Conservation (phyloP, 1,140 invertebrate genomes). For the Reticulitermes speratus region DNA sequence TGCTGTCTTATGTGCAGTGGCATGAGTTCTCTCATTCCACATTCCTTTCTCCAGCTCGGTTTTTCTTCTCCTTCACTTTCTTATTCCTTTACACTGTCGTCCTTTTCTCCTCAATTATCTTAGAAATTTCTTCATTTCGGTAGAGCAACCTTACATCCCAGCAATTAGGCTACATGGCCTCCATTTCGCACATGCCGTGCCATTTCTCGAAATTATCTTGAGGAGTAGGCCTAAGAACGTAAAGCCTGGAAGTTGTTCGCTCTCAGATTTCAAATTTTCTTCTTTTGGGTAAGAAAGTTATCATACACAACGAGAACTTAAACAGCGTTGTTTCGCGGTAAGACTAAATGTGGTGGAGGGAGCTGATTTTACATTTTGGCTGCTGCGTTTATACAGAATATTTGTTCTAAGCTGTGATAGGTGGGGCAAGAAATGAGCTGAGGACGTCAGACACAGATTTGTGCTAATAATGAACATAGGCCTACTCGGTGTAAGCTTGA, state of each 20-base stretch:
- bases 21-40: not conserved
- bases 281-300: no score
- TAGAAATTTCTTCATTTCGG: not conserved
- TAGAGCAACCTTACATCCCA: not conserved
- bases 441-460: no score
- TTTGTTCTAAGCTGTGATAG: no score
- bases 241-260: not conserved
- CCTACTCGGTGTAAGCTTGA: no score
- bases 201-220: not conserved
- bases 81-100: not conserved
- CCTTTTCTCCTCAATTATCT: constrained; percentile 9
- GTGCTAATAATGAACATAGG: no score
- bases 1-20: not conserved
- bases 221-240: not conserved
- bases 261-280: no score
- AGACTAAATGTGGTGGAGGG: no score
- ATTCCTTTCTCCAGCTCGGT: not conserved
- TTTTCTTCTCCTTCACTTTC: not conserved
- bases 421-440: no score
- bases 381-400: no score
- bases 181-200: not conserved
- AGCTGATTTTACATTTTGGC: no score
- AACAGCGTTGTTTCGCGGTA: no score
- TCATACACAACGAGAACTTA: no score
- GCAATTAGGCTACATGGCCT: not conserved